Conservation (phyloP, 2,113 vertebrate genomes). For the Pogona vitticeps region DNA sequence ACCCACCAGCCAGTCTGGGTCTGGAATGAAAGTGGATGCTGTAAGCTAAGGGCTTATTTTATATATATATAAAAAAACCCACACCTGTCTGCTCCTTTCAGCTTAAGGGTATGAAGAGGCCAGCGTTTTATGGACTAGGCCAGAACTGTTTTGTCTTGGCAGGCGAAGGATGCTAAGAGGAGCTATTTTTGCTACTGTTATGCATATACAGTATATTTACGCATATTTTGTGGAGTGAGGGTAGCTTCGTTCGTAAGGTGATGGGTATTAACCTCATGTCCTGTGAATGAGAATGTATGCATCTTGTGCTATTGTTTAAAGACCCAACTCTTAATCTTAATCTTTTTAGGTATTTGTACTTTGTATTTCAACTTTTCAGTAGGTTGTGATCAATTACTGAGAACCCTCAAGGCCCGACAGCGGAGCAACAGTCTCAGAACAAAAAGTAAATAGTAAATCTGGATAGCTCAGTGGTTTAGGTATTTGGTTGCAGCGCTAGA, state of each 20-base stretch:
- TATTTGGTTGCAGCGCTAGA: too few species aligned
- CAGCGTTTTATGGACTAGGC: not conserved
- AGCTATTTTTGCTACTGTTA: not conserved
- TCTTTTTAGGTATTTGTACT: not conserved
- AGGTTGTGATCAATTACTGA: not conserved
- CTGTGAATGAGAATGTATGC: too few species aligned
- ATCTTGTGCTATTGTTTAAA: not conserved
- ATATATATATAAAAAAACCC: too few species aligned
- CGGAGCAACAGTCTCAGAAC: not conserved
- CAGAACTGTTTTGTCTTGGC: not conserved
- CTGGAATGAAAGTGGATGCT: not conserved
- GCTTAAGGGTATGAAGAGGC: not conserved
- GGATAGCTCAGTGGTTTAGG: too few species aligned
- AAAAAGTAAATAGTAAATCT: not conserved
- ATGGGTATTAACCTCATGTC: not conserved
- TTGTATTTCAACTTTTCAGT: not conserved
- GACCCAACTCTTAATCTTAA: not conserved
- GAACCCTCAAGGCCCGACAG: not conserved
- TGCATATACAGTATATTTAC: not conserved
- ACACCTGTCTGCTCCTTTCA: not conserved
- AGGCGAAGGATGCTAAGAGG: not conserved
- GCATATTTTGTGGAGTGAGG: too few species aligned
- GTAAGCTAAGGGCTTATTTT: not conserved
- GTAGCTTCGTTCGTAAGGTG: not conserved
- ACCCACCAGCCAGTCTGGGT: fast-evolving